phyloP scores from a whole-genome alignment of 2,888 invertebrate species.

The Cephus spinipes region DNA sequence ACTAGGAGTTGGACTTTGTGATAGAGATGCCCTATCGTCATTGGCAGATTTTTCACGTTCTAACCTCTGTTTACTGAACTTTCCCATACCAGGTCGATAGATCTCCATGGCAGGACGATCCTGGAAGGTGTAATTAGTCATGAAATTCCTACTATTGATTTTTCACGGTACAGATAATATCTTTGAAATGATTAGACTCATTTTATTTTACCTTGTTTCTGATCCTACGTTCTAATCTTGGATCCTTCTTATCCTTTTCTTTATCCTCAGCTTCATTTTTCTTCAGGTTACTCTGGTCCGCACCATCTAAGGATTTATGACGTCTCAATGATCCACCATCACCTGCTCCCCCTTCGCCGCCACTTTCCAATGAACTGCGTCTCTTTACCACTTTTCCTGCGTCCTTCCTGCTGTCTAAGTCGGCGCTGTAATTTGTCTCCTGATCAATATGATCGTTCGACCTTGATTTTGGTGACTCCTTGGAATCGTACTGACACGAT shows the following conservation, averaged over 20 bases:
- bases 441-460: constrained; percentile 41
- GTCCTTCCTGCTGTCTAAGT: constrained; percentile 43
- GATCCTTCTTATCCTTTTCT: constrained; percentile 70
- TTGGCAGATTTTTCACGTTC: constrained; percentile 62
- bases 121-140: constrained; percentile 60
- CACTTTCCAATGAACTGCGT: constrained; percentile 62
- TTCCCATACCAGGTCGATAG: constrained; percentile 91
- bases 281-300: constrained; percentile 69
- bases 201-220: constrained; percentile 72
- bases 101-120: constrained; percentile 92
- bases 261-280: constrained; percentile 71
- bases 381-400: constrained; percentile 50
- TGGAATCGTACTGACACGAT: constrained; percentile 18
- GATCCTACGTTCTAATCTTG: constrained; percentile 73
- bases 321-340: constrained; percentile 67
- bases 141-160: background rate
- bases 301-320: constrained; percentile 72
- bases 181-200: background rate
- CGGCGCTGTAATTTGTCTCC: constrained; percentile 25
- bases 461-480: constrained; percentile 38
- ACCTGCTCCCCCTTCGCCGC: constrained; percentile 54
- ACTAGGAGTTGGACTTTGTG: constrained; percentile 60
- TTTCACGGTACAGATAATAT: background rate
- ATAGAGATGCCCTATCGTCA: constrained; percentile 59
- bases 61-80: constrained; percentile 76